A percentile compares a stretch with the other conserved stretches of the same genome.
phyloP scores from a whole-genome alignment of 64 coral and sea anemone species.

The Stylophora pistillata region DNA sequence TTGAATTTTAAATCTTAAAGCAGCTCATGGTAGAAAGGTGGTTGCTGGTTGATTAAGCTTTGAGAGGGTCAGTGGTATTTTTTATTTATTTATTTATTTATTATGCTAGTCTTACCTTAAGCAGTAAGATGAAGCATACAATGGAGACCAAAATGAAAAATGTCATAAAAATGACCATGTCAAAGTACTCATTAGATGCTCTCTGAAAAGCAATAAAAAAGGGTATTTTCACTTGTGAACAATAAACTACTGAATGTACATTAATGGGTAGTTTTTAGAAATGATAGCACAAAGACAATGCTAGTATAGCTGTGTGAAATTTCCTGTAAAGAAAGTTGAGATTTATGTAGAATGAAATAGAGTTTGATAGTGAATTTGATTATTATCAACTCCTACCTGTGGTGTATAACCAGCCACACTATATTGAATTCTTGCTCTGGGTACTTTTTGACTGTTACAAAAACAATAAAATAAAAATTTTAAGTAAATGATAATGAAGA shows the following conservation, averaged over 20 bases:
- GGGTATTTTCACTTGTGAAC: background rate
- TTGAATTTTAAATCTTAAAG: no score
- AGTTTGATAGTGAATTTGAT: background rate
- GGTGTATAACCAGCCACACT: conserved; percentile 81
- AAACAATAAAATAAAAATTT: background rate
- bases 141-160: conserved; percentile 95
- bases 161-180: conserved; percentile 99
- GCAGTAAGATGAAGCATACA: conserved; percentile 83
- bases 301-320: background rate
- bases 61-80: no score
- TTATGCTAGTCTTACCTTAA: conserved; percentile 58
- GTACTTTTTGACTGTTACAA: conserved; percentile 65
- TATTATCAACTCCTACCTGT: conserved; percentile 48
- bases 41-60: no score
- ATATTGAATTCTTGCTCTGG: conserved; percentile 86
- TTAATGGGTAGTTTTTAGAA: background rate
- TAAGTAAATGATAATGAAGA: background rate
- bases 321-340: no score
- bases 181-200: conserved; percentile 91
- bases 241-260: no score
- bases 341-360: background rate
- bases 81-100: background rate
- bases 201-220: conserved; percentile 50
- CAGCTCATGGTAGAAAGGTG: no score
- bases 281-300: background rate